Base-by-base conservation (phyloP, 1,140 invertebrate species). In the Drosophila ficusphila region DNA sequence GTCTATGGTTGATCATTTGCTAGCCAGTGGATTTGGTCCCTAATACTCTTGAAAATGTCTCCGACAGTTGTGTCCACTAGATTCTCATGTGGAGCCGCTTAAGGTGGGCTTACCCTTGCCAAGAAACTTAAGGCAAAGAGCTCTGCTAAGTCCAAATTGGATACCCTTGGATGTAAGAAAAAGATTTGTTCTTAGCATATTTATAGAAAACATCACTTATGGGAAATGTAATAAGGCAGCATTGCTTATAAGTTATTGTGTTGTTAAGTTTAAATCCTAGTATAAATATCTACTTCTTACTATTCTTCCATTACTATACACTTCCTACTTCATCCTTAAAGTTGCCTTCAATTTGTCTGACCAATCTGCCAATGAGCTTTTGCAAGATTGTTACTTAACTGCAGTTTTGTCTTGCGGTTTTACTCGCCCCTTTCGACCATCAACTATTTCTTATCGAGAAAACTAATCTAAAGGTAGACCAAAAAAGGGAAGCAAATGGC, bases 381-480 rank as follows among this genome's bases (percentile, higher is more conserved):
- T 65, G 46, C 36, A 51, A 41, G 19, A 31, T 29, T 51, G 14
- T 67, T 52, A 47, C 49, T 68, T 46, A 53, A 53, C 29, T 39
- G 34, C 47, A 58, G 75, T 36, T 58, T 74, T 68, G 38, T 68
- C 61, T 47, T 51, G 18, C 29, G 53, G 48, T 67, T 72, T 39
- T 38, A 18, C 34, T 46, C 25, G 19, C 4, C 19, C 33, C 29
- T 41, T 34, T 23, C 7, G 29, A 18, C 62, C 21, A 49, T 49
- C 29, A 48, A 47, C 61, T 62, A n/a, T 33, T 44, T 47, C 23
- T 36, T 48, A 64, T 51, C 29, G 72, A 39, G 42, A 5, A 23
- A n/a, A 67, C 52, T 77, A 77, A 82, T 82, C 73, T 73, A 51
- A 51, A 82, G 78, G 74, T 82, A 47, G 61, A 46, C 42, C 46